Evolutionary conservation across 2,888 invertebrate genomes (phyloP), one percentile per base, ranked within the genome.

Genomic region (Epinotia nisella): DNA sequence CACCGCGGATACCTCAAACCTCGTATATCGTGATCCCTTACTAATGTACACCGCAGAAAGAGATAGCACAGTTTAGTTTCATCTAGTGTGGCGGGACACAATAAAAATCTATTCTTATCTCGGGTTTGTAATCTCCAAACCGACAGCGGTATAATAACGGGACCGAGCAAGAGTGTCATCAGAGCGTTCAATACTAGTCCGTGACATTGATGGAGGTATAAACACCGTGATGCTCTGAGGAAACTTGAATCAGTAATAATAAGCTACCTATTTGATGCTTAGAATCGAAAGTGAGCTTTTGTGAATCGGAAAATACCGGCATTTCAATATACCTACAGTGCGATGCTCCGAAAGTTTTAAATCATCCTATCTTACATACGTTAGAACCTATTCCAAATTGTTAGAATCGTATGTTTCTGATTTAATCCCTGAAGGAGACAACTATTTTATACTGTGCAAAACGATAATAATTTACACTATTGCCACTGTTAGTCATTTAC

Each of bases 141-240:
- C 61, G 61, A 35, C 71, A 49, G 55, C 55, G 55, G 71, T 53
- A 65, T 71, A 71, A 66, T 66, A 56, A 56, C 56, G 61, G 56
- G 55, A 35, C 61, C 61, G 45, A 49, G 45, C 21, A n/a, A n/a
- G 21, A 61, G 71, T 72, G 67, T 35, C n/a, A 67, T 67, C 55
- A n/a, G 66, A 17, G 41, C 61, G 45, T 61, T 73, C 72, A 66
- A 61, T 68, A 58, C 58, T 49, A 41, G 59, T n/a, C 4, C 56
- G 58, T 73, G 72, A 73, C 68, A 56, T 56, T 73, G 72, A 68
- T 51, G 56, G 35, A 62, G 72, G 72, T 72, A 60, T 49, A 67
- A 55, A 45, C 60, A 61, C 66, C 29, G 67, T 19, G 45, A 67
- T 67, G 56, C 67, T 67, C 61, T 55, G 35, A 17, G 11, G 21